These are phyloP conservation scores for Dendrocopos noguchii DNA, from an alignment of 2,113 vertebrate species.

Conservation along the genomic window DNA sequence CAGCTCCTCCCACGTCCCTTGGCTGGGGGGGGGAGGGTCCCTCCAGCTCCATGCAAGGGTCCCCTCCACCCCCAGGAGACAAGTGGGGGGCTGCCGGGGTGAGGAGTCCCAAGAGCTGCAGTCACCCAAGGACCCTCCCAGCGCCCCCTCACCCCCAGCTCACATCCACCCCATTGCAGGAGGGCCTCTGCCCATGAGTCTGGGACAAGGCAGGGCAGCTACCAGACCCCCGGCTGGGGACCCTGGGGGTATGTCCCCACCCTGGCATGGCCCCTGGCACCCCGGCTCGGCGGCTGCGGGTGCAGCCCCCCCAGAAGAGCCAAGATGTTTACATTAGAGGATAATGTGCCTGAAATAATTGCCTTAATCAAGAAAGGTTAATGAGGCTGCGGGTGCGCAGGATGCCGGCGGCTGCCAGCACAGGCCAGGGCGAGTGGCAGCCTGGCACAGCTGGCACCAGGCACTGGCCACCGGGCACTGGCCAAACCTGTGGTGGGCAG, in stretches of 20 bases:
- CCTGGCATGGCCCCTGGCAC: neutral
- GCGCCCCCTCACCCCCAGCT: neutral
- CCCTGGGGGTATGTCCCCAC: no score
- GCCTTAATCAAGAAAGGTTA: neutral
- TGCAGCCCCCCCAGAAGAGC: neutral
- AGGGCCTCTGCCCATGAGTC: no score
- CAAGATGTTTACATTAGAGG: slow-evolving; percentile 63
- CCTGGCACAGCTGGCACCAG: neutral
- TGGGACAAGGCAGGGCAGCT: no score
- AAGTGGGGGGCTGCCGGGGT: neutral
- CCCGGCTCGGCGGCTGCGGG: neutral
- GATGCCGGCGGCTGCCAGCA: no score
- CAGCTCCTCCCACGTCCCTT: no score
- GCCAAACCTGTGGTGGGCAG: neutral
- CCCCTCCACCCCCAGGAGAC: neutral
- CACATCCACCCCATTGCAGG: neutral
- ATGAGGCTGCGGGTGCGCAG: neutral
- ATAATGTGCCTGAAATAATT: slow-evolving; percentile 83
- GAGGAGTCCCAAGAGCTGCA: neutral
- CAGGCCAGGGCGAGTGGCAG: no score
- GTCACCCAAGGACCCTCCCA: neutral
- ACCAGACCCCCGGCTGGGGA: neutral
- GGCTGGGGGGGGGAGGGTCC: no score
- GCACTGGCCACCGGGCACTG: neutral
- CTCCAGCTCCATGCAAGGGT: neutral